phyloP scores from a whole-genome alignment of 2,888 invertebrate genomes.

The Caenorhabditis drosophilae region DNA sequence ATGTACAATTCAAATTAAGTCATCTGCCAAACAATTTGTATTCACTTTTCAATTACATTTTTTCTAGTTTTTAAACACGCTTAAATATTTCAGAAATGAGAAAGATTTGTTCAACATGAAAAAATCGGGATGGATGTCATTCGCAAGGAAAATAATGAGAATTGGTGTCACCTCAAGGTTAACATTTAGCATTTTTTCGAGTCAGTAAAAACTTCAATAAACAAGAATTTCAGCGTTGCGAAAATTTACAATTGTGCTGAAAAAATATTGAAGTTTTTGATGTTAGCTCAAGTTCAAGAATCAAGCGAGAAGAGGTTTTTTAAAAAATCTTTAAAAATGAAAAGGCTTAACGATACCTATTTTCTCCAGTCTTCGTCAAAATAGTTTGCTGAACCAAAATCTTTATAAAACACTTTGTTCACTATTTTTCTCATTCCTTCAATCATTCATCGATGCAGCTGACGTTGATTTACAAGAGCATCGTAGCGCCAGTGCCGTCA shows the following conservation, averaged over 20 bases:
- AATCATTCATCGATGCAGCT: slow-evolving; percentile 17
- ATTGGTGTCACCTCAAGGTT: slow-evolving; percentile 11
- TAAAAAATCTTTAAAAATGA: background rate
- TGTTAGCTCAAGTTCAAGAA: slow-evolving; percentile 1
- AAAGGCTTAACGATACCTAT: background rate
- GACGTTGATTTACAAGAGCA: slow-evolving; percentile 24
- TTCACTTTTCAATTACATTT: no score
- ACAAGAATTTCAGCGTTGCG: background rate
- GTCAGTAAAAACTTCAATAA: background rate
- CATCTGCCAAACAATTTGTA: no score
- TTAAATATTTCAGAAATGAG: no score
- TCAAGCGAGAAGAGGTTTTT: background rate
- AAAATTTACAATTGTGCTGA: slow-evolving; percentile 3
- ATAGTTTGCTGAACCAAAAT: slow-evolving; percentile 9
- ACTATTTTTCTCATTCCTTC: slow-evolving; percentile 13
- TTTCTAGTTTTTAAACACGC: no score
- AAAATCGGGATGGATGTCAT: slow-evolving; percentile 22
- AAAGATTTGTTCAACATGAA: slow-evolving; percentile 9
- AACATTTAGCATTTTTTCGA: background rate
- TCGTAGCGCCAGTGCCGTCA: slow-evolving; percentile 18
- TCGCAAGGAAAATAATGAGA: slow-evolving; percentile 21
- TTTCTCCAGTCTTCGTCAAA: no score
- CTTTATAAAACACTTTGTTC: slow-evolving; percentile 16
- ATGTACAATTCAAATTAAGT: slow-evolving; percentile 10
- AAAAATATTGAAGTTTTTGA: background rate